phyloP scores from a whole-genome alignment of 2,888 invertebrate genomes.

The Drosophila recens region DNA sequence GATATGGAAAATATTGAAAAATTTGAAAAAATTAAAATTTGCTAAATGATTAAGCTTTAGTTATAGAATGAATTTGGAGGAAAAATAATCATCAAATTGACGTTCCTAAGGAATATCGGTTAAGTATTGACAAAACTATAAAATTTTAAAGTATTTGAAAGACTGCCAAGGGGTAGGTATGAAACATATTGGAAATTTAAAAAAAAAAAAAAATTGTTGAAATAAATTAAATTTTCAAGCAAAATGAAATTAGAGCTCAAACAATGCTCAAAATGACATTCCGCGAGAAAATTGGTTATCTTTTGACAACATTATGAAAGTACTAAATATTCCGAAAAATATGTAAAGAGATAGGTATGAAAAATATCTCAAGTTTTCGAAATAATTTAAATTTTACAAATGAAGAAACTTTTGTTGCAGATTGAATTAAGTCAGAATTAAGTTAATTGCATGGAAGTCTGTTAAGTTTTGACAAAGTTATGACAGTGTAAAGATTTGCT shows the following conservation, averaged over 20 bases:
- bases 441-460: background rate
- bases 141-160: no score
- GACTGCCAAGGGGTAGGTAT: no score
- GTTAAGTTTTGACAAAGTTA: background rate
- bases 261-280: background rate
- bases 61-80: background rate
- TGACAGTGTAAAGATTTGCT: background rate
- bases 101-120: background rate
- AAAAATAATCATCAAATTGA: background rate
- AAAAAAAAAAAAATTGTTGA: background rate
- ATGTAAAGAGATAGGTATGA: no score
- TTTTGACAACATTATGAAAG: background rate
- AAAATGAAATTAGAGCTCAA: background rate
- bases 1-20: background rate
- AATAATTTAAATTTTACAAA: background rate
- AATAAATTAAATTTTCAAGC: background rate
- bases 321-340: background rate
- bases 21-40: background rate
- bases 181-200: no score
- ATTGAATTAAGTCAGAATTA: no score
- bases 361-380: background rate
- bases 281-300: background rate
- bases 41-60: background rate
- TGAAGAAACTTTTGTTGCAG: background rate
- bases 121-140: background rate